phyloP scores from a whole-genome alignment of 2,113 vertebrate species.

The Ctenodactylus gundi region DNA sequence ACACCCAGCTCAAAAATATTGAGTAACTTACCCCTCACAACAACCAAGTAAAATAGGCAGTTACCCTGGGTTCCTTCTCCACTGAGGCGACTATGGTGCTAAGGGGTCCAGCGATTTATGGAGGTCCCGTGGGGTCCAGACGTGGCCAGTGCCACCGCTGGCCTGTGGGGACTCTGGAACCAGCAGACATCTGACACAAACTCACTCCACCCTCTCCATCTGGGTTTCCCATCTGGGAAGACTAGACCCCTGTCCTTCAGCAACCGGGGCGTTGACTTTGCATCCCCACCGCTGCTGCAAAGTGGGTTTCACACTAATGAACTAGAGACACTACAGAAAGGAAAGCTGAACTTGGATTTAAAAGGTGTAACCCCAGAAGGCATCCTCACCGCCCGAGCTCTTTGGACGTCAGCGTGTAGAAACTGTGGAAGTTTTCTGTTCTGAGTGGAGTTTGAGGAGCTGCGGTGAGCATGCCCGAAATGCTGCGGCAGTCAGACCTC shows the following conservation, averaged over 20 bases:
- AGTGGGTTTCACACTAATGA: neutral
- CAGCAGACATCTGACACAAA: neutral
- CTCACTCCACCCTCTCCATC: neutral
- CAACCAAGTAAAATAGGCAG: neutral
- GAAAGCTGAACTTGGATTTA: neutral
- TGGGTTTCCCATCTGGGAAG: no score
- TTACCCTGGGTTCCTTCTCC: neutral
- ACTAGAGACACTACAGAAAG: neutral
- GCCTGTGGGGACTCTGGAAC: no score
- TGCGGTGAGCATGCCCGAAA: slow-evolving; percentile 87
- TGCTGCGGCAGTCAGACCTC: slow-evolving; percentile 89
- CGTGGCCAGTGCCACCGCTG: no score
- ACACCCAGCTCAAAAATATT: slow-evolving; percentile 1
- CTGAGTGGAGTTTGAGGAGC: slow-evolving; percentile 89
- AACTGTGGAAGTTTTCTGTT: slow-evolving; percentile 87
- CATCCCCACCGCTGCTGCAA: neutral
- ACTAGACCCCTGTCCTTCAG: no score
- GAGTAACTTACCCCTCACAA: slow-evolving; percentile 22
- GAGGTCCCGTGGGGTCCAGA: no score
- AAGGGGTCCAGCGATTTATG: neutral
- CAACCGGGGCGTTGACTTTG: no score
- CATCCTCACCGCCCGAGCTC: slow-evolving; percentile 92
- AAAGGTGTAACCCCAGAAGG: neutral
- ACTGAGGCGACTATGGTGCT: neutral
- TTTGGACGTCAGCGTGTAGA: slow-evolving; percentile 88